Conservation (phyloP, 2,797 vertebrate species). For the Ficedula albicollis region DNA sequence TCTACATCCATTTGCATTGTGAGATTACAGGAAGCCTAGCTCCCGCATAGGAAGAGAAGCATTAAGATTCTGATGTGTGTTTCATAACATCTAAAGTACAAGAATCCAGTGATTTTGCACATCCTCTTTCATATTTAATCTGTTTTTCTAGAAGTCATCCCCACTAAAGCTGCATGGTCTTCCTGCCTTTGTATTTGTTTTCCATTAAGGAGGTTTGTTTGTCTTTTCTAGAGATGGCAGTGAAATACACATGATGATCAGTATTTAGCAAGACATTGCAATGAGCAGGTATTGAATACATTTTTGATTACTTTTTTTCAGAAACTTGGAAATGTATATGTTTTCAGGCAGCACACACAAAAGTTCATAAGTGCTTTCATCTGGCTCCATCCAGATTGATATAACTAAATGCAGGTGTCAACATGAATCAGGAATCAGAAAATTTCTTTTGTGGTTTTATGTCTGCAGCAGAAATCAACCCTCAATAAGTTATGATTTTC, state of each 20-base stretch:
- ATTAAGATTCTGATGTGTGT: neutral
- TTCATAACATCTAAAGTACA: neutral
- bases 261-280: neutral
- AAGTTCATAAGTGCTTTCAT: neutral
- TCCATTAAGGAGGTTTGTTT: neutral
- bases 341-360: neutral
- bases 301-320: neutral
- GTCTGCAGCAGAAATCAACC: neutral
- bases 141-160: neutral
- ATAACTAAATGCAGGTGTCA: neutral
- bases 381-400: neutral
- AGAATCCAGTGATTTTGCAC: neutral
- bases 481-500: neutral
- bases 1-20: neutral
- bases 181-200: neutral
- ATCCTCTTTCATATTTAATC: neutral
- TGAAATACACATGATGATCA: neutral
- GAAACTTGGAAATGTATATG: neutral
- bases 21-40: neutral
- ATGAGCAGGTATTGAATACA: neutral
- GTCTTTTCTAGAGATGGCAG: neutral
- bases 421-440: neutral
- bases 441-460: neutral
- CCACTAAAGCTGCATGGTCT: neutral
- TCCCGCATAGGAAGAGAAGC: neutral